Evolutionary conservation across 2,797 vertebrate genomes (phyloP).

Genomic region (Pantherophis alleghaniensis): DNA sequence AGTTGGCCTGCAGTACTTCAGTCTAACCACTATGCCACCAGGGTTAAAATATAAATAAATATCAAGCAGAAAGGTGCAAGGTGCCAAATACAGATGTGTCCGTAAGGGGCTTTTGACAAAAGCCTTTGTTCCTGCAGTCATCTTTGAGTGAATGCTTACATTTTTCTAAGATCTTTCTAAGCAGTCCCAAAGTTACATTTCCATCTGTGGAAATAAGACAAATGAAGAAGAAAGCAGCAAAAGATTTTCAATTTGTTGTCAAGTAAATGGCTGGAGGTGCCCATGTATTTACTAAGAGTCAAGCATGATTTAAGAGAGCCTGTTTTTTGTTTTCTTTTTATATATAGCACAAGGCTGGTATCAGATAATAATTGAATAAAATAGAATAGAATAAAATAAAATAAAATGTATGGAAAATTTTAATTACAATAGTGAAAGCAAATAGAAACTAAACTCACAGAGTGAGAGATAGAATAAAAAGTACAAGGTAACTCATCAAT

Average conservation of each 20-base stretch:
- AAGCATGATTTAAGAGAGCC: neutral
- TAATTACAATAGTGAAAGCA: neutral
- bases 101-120: neutral
- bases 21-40: neutral
- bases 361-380: neutral
- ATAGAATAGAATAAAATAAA: neutral
- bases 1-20: neutral
- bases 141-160: neutral
- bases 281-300: neutral
- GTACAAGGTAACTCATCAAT: neutral
- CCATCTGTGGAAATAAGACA: neutral
- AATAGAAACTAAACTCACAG: neutral
- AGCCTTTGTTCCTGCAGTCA: neutral
- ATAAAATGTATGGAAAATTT: neutral
- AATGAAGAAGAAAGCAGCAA: neutral
- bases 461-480: neutral
- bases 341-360: neutral
- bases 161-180: neutral
- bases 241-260: neutral
- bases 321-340: neutral
- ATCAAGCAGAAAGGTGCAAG: neutral
- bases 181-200: neutral
- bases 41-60: neutral
- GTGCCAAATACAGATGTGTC: neutral
- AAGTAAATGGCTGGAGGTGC: neutral